These are phyloP conservation scores for Synergus laeviventris DNA, from an alignment of 2,888 invertebrate species.

Conservation along the genomic window DNA sequence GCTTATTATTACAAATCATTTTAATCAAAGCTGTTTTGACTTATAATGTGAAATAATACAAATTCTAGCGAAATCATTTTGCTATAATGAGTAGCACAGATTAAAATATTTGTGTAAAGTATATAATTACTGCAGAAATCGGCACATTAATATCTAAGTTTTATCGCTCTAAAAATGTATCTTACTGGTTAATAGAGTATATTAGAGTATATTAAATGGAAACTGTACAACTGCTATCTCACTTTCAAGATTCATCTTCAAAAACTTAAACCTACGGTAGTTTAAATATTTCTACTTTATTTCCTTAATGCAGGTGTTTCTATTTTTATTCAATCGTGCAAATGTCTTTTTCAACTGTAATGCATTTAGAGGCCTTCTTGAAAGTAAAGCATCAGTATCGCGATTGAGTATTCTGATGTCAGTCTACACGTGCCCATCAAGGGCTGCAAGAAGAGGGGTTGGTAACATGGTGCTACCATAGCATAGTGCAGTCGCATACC, in stretches of 20 bases:
- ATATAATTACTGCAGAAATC: background rate
- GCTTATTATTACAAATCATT: no score
- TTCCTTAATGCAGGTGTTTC: background rate
- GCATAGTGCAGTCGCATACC: constrained; percentile 59
- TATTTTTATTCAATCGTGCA: background rate
- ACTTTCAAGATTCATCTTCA: background rate
- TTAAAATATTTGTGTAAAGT: no score
- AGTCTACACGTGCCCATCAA: background rate
- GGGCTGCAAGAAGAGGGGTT: constrained; percentile 34
- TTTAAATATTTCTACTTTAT: background rate
- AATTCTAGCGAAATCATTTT: no score
- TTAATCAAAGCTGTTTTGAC: no score
- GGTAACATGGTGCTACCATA: background rate
- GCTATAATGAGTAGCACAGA: no score
- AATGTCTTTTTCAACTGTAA: background rate
- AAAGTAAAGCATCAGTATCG: background rate
- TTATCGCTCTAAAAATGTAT: no score
- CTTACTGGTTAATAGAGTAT: no score
- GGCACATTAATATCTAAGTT: background rate
- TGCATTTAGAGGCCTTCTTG: background rate
- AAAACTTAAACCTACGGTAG: background rate
- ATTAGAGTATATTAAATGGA: no score
- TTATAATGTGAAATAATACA: no score
- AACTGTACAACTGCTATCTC: no score
- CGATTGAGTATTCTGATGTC: background rate